Evolutionary conservation across 2,113 vertebrate genomes (phyloP), one percentile per base, ranked within the genome.

Genomic region (Merops nubicus): DNA sequence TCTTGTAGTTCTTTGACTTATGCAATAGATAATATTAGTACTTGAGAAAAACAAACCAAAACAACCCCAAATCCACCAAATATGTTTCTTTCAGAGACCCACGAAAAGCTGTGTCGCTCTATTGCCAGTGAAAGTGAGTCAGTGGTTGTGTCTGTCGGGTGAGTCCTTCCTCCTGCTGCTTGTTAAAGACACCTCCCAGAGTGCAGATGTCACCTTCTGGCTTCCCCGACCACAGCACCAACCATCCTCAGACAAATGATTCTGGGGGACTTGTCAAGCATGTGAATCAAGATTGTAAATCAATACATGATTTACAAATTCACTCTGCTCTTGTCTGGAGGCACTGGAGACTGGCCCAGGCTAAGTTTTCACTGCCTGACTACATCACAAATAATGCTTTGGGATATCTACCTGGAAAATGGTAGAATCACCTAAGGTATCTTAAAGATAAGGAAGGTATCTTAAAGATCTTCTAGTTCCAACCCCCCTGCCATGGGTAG

Each of bases 91-190:
- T 69, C 96, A 99, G 99, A 98, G 90, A 91, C 95, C 38, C 96
- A 98, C 2, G 97, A 99, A 47, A 88, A 83, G 29, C 56, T 99
- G 43, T 99, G 99, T 85, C 93, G 96, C 45, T 93, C 50, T 63
- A 96, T 99, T 28, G 98, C 98, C 93, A 98, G 94, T 94, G 97
- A 98, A 86, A 98, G 97, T 7, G 97, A 97, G 40, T 98, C 99
- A 1, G 98, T 98, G n/a, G 98, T 99, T 68, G 95, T 99, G 26
- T 98, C 99, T 60, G 98, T 99, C 40, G 98, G 98, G 99, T 99
- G 97, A 98, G 97, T 94, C 47, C 50, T 43, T 42, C 13, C 25
- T 68, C 40, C 6, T 25, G 43, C 17, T 63, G 26, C 17, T 56
- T 74, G 47, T 48, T 5, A 75, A 59, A 81, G 31, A 48, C 74